phyloP scores from a whole-genome alignment of 2,113 vertebrate genomes.

The Gobius niger region DNA sequence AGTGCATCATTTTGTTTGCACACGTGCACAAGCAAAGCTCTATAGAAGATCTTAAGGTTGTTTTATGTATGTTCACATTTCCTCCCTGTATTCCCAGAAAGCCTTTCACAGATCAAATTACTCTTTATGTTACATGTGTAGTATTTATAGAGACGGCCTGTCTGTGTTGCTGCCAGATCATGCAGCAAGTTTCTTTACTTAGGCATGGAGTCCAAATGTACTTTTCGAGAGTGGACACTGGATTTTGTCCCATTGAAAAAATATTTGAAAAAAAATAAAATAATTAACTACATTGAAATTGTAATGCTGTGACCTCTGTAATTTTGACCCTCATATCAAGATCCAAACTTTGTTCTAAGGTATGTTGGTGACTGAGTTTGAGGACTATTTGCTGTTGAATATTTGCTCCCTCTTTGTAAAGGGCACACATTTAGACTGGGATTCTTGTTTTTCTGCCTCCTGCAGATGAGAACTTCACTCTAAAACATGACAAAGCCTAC shows the following conservation, averaged over 20 bases:
- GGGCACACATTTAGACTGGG: constrained; percentile 47
- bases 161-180: constrained; percentile 5
- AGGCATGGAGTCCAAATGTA: background rate
- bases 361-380: constrained; percentile 28
- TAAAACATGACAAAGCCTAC: constrained; percentile 98
- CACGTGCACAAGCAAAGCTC: constrained; percentile 76
- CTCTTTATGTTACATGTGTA: constrained; percentile 35
- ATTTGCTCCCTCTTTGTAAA: constrained; percentile 22
- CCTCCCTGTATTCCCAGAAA: background rate
- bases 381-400: constrained; percentile 23
- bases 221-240: background rate
- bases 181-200: constrained; percentile 7
- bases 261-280: background rate
- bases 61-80: constrained; percentile 15
- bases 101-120: constrained; percentile 28
- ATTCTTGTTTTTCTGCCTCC: constrained; percentile 74
- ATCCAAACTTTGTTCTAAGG: constrained; percentile 8
- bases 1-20: constrained; percentile 67
- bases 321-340: background rate
- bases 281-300: background rate
- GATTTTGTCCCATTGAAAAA: background rate
- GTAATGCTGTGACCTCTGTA: background rate
- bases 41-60: constrained; percentile 8
- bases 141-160: constrained; percentile 35
- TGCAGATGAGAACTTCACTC: constrained; percentile 99